phyloP scores from a whole-genome alignment of 35 echinoderm and acorn worm species.

The Patiria miniata region DNA sequence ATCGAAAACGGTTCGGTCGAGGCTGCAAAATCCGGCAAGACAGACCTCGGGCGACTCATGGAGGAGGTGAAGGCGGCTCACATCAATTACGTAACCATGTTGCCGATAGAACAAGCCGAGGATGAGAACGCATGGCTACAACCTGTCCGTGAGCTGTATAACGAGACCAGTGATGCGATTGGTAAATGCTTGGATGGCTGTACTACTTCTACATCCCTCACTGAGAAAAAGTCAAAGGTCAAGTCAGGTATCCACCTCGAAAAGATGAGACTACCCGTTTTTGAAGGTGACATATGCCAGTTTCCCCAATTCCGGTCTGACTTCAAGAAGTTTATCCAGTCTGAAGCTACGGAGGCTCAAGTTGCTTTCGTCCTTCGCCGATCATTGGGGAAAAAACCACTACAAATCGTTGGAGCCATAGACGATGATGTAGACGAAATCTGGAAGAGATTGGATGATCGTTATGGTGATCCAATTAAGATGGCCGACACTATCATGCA shows the following conservation, averaged over 20 bases:
- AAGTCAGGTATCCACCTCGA: constrained; percentile 11
- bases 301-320: constrained; percentile 39
- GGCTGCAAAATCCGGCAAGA: neutral
- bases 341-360: constrained; percentile 14
- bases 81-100: neutral
- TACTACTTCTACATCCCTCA: neutral
- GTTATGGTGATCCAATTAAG: constrained; percentile 50
- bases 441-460: constrained; percentile 48
- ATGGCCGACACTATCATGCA: constrained; percentile 34
- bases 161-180: neutral
- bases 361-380: constrained; percentile 23
- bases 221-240: neutral
- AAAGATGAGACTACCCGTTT: constrained; percentile 42
- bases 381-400: neutral
- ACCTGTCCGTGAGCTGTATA: neutral
- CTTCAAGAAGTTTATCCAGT: constrained; percentile 49
- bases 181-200: neutral
- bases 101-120: neutral
- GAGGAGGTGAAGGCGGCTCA: neutral
- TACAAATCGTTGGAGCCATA: constrained; percentile 18
- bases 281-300: constrained; percentile 25
- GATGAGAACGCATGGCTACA: neutral
- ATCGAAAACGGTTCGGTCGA: neutral
- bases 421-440: constrained; percentile 34
- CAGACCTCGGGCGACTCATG: neutral